Evolutionary conservation across 2,888 invertebrate species (phyloP), one percentile per base, ranked within the genome.

Genomic region (Andrena dorsata): DNA sequence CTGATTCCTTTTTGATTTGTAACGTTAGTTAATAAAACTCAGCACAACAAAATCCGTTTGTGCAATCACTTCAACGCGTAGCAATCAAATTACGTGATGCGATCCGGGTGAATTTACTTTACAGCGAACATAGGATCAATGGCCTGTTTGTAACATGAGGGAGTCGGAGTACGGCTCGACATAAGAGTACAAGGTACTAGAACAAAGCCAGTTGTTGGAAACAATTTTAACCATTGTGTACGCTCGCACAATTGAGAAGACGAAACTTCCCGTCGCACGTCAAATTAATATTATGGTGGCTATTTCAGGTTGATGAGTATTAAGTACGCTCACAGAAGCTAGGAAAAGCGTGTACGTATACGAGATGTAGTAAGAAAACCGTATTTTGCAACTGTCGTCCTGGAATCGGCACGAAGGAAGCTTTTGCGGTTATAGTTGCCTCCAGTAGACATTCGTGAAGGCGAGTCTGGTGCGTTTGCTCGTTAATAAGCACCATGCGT

Each of bases 41-140:
- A 51, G 51, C 51, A 7, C 51, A 51, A 7, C n/a, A n/a, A 51
- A 51, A 20, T 51, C 10, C 13, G 56, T 26, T 23, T 23, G 56
- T 23, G 23, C 56, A 26, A 20, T 20, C 51, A 8, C 51, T n/a
- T 51, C 51, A 51, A 20, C 51, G 51, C 20, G 56, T 56, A 26
- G 56, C 56, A 56, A 56, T 56, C 56, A 56, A 56, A 56, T 56
- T 56, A 56, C 26, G 56, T 10, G 23, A 26, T 26, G 23, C 26
- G 56, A 56, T 56, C 8, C 26, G 56, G 4, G 2, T 2, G 20
- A 56, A 56, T 56, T 56, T 56, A 26, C 56, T 56, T 56, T 56
- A 10, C 56, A 56, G 10, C 56, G 56, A 56, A 56, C 56, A 23
- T 10, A 23, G 49, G 10, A 51, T 32, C 28, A 28, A 28, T 16